Percentiles rank a stretch among this genome's conserved stretches.
Conservation (phyloP, 2,113 vertebrate species). For the Procapra przewalskii region DNA sequence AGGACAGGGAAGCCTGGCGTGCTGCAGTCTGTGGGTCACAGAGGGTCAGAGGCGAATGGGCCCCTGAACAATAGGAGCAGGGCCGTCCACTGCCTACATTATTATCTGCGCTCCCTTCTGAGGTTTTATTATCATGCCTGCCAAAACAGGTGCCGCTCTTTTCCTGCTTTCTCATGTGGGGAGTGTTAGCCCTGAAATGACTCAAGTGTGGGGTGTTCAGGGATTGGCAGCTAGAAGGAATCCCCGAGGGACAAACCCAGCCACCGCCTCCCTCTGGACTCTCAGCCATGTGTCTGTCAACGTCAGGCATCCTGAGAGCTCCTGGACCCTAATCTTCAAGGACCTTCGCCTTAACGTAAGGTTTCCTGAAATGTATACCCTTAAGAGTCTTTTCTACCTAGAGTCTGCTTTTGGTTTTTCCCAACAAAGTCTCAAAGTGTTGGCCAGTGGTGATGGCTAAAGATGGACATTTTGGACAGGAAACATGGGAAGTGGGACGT, state of each 20-base stretch:
- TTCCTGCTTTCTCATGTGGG: not conserved
- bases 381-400: not conserved
- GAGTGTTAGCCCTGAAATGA: not conserved
- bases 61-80: not conserved
- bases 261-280: not conserved
- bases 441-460: not conserved
- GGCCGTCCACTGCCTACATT: fast-evolving
- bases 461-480: not conserved
- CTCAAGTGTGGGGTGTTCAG: not conserved
- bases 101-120: not conserved
- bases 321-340: not conserved
- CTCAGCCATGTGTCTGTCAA: not conserved
- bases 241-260: not conserved
- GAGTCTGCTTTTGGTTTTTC: too few species aligned
- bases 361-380: not conserved
- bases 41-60: fast-evolving
- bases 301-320: not conserved
- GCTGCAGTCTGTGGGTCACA: not conserved
- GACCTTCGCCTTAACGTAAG: not conserved
- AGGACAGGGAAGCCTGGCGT: not conserved
- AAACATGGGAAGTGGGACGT: fast-evolving
- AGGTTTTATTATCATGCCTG: not conserved
- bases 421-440: too few species aligned
- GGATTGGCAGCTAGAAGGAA: not conserved
- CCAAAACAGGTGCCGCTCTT: not conserved